These are phyloP conservation scores for Arnoldichthys spilopterus DNA, from an alignment of 2,797 vertebrate genomes.

Conservation along the genomic window DNA sequence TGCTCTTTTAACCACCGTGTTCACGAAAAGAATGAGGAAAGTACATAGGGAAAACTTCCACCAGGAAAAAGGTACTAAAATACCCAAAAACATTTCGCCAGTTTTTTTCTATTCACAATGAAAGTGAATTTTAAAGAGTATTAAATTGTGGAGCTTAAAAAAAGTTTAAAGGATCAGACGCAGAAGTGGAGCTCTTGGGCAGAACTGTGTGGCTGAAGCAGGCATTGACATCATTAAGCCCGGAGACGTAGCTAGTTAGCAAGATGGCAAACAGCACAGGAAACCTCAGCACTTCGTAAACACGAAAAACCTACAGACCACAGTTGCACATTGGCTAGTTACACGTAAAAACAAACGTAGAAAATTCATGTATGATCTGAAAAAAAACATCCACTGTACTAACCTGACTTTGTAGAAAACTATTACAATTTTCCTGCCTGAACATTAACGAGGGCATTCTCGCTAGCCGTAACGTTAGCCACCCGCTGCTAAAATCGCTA, in stretches of 20 bases:
- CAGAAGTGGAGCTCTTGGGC: not conserved
- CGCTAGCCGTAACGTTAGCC: constrained; percentile 46
- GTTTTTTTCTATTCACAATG: no score
- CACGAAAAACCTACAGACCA: not conserved
- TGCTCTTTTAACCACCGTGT: no score
- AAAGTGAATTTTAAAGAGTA: not conserved
- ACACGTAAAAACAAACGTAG: not conserved
- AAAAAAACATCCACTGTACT: not conserved
- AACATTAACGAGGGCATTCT: constrained; percentile 62
- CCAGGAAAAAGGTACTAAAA: no score
- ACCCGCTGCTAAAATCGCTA: constrained; percentile 59
- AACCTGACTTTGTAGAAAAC: not conserved
- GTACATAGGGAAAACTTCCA: no score
- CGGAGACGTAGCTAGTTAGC: constrained; percentile 16
- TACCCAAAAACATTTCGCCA: no score
- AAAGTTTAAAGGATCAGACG: not conserved
- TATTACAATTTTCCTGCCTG: constrained; percentile 36
- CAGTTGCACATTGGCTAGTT: not conserved
- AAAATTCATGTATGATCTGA: not conserved
- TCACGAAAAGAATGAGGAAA: no score
- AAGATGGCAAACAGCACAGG: constrained; percentile 26
- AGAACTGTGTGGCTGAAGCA: not conserved
- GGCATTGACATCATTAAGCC: constrained; percentile 14
- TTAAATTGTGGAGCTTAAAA: not conserved
- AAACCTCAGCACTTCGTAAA: not conserved